Percentiles rank a stretch among this genome's conserved stretches.
Evolutionary conservation across 2,797 vertebrate species (phyloP).

Genomic region (Enteromius trimaculatus): DNA sequence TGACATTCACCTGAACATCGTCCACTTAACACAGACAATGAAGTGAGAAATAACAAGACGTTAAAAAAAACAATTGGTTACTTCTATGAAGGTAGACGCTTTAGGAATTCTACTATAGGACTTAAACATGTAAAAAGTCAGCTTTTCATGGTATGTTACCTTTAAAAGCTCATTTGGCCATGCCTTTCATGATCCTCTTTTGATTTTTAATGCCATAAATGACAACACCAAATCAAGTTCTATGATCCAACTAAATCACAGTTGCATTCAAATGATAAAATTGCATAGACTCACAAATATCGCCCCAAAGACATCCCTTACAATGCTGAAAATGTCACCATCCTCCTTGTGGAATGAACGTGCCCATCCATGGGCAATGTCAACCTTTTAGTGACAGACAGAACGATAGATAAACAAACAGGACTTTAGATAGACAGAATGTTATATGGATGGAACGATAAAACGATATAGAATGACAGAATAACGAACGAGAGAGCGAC

Average conservation of each 20-base stretch:
- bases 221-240: neutral
- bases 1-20: no score
- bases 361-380: neutral
- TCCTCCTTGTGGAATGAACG: neutral
- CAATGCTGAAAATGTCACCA: neutral
- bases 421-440: neutral
- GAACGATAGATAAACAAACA: neutral
- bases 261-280: constrained; percentile 7
- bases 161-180: neutral
- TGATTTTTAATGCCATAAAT: neutral
- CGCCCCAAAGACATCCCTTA: neutral
- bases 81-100: no score
- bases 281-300: constrained; percentile 12
- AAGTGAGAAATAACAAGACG: no score
- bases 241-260: neutral
- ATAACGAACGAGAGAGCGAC: neutral
- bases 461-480: neutral
- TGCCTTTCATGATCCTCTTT: neutral
- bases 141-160: no score
- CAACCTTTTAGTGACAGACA: constrained; percentile 3
- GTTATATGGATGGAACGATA: neutral
- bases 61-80: no score
- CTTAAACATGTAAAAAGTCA: no score
- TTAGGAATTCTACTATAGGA: no score
- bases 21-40: no score